Base-by-base conservation (phyloP, 1,140 invertebrate species). In the Littorina saxatilis region DNA sequence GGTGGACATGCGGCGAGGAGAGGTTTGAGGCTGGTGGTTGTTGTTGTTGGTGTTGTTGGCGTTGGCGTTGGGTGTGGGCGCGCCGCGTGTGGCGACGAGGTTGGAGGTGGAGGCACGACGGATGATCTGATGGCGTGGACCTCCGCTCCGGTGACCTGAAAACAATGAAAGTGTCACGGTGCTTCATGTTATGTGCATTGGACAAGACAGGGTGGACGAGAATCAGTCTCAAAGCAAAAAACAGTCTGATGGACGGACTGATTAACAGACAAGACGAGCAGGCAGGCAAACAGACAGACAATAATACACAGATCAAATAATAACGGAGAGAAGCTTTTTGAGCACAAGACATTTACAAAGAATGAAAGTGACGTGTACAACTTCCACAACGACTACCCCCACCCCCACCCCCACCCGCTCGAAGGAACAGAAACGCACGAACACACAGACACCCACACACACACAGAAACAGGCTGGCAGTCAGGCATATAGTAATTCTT, bases 21-120 rank as follows among this genome's bases (percentile, higher is more conserved):
- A 78, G 27, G 47, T 76, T 9, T 47, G 35, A 29, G 17, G 74
- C 1, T 76, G 43, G 47, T 23, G n/a, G 74, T 17, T 0, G 47
- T 0, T 4, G 50, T 15, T 37, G 74, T 47, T 47, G 3, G 72
- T 20, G 39, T n/a, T 9, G 4, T 29, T 27, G 55, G 75, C 27
- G 15, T 55, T 39, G 75, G 55, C 11, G 17, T 55, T n/a, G 35
- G 52, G 13, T 20, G 75, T n/a, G 52, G 75, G 50, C 61, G 50
- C 20, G 50, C 20, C 72, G 81, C 80, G 80, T 9, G 80, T 66
- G 37, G 58, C 39, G 55, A 58, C 58, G n/a, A 58, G 63, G 32
- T 50, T 66, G 37, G 79, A 78, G 63, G 50, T 81, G 32, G 84
- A 79, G 37, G 75, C 52, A 9, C 75, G 55, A 37, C 75, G 55